Percentiles rank a stretch among this genome's conserved stretches.
These are phyloP conservation scores for Coluber constrictor DNA, from an alignment of 2,797 vertebrate species.

Conservation along the genomic window DNA sequence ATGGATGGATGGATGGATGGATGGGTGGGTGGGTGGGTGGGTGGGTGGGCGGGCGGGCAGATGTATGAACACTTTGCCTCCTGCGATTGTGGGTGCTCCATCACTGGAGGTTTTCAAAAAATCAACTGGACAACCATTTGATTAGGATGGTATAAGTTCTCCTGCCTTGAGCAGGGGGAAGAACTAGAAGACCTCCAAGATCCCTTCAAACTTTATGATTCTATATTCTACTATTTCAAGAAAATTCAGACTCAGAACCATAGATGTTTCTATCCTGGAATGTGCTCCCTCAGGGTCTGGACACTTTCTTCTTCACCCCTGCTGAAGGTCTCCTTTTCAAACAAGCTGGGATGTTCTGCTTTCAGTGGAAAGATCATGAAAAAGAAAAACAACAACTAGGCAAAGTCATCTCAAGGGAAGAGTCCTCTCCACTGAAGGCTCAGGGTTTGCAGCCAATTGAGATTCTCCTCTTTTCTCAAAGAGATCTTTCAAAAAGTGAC, in stretches of 20 bases:
- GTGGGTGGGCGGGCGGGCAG: too few species aligned
- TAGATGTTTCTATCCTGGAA: background rate
- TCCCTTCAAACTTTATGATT: background rate
- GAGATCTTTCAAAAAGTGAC: slow-evolving; percentile 40
- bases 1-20: rapidly evolving
- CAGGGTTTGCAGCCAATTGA: slow-evolving; percentile 22
- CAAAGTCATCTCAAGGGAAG: background rate
- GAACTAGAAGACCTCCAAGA: background rate
- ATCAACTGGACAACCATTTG: background rate
- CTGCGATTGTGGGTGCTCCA: background rate
- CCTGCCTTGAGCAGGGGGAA: background rate
- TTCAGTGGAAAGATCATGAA: background rate
- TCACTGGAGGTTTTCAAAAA: background rate
- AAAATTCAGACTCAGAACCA: background rate
- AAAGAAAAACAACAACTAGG: background rate
- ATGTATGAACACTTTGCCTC: background rate
- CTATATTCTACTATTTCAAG: background rate
- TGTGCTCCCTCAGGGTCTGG: background rate
- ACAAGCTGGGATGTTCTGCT: background rate
- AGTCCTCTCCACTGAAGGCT: slow-evolving; percentile 33
- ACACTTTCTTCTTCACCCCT: background rate
- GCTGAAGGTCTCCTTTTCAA: background rate
- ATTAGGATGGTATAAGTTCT: background rate
- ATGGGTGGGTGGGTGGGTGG: rapidly evolving
- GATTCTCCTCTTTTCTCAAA: background rate